Conservation (phyloP, 1,140 invertebrate genomes). For the Lasaia peninsularis region DNA sequence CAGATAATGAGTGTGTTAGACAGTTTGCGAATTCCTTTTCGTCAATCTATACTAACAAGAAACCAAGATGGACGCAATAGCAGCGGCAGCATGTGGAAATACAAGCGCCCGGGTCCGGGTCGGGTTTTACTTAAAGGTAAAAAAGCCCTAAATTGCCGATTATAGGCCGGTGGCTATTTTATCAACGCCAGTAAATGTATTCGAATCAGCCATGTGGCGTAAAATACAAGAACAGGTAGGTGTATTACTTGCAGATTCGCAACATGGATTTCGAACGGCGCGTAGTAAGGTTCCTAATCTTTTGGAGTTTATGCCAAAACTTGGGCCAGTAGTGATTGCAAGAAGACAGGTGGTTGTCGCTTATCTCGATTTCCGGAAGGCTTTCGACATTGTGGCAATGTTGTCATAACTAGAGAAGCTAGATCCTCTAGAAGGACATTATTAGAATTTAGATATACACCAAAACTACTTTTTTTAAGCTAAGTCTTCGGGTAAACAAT, state of each 20-base stretch:
- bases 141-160: no score
- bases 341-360: slow-evolving; percentile 20
- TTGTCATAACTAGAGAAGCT: slow-evolving; percentile 26
- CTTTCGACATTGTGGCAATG: slow-evolving; percentile 29
- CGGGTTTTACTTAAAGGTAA: slow-evolving; percentile 7
- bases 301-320: neutral
- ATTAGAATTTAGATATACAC: slow-evolving; percentile 23
- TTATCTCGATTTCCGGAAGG: slow-evolving; percentile 31
- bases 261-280: neutral
- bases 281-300: neutral
- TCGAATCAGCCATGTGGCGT: neutral
- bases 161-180: slow-evolving; percentile 23
- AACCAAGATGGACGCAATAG: no score
- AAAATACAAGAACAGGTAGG: neutral
- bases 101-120: slow-evolving; percentile 16
- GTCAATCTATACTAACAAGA: slow-evolving; percentile 22
- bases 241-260: neutral
- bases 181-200: slow-evolving; percentile 25
- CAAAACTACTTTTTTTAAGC: slow-evolving; percentile 26
- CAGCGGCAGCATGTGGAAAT: neutral
- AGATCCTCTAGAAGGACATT: no score
- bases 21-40: slow-evolving; percentile 30
- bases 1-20: slow-evolving; percentile 20
- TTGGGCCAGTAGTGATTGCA: neutral
- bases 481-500: no score